These are phyloP conservation scores for Sebastes glaucus DNA, from an alignment of 2,797 vertebrate species.

Conservation along the genomic window DNA sequence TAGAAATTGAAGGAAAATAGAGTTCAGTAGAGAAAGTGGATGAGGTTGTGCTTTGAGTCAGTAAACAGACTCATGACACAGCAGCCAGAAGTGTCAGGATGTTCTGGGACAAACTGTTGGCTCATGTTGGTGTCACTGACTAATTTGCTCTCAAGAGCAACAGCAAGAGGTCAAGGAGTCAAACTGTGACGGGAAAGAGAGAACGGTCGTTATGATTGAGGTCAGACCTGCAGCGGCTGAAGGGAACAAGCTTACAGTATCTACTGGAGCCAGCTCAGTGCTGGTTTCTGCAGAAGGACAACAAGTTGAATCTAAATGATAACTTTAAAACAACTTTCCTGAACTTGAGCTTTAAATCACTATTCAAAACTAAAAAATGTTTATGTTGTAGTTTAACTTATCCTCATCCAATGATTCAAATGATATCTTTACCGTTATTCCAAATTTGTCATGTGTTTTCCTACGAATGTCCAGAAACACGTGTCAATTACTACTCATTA, in stretches of 20 bases:
- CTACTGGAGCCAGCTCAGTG: background rate
- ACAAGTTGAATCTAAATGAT: background rate
- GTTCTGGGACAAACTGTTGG: conserved; percentile 21
- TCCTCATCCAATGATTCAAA: fast-evolving
- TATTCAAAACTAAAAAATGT: background rate
- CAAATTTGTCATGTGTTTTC: no score
- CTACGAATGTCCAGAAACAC: no score
- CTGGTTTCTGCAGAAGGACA: background rate
- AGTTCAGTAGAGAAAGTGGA: background rate
- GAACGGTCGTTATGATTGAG: conserved; percentile 37
- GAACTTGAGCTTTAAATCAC: background rate
- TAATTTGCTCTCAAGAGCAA: conserved; percentile 39
- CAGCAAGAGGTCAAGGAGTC: conserved; percentile 37
- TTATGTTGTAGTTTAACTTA: background rate
- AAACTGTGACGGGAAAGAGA: conserved; percentile 33
- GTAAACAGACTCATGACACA: conserved; percentile 3
- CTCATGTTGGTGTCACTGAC: conserved; percentile 14
- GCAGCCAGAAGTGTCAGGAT: conserved; percentile 7
- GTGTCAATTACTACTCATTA: no score
- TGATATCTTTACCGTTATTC: no score
- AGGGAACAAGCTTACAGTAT: background rate
- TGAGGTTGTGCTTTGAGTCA: background rate
- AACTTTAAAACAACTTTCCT: background rate
- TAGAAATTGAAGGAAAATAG: background rate
- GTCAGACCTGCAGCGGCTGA: conserved; percentile 24